Conservation (phyloP, 1,140 invertebrate species). For the Drosophila ironensis region DNA sequence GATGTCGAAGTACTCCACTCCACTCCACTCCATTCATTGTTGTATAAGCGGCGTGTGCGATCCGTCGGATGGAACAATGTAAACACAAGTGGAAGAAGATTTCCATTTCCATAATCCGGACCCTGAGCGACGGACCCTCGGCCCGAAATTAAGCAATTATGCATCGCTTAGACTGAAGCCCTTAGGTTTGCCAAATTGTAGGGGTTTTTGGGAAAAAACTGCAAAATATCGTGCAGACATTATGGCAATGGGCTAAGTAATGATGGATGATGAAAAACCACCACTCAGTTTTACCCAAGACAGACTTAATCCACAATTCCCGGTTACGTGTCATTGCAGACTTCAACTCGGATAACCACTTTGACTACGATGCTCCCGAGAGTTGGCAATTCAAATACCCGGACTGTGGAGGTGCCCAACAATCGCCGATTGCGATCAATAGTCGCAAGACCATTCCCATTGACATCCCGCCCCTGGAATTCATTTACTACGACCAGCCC, state of each 20-base stretch:
- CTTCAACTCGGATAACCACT: slow-evolving; percentile 22
- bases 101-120: slow-evolving; percentile 3
- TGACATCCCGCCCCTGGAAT: slow-evolving; percentile 38
- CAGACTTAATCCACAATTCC: background rate
- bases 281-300: background rate
- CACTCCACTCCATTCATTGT: slow-evolving; percentile 17
- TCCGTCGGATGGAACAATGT: slow-evolving; percentile 38
- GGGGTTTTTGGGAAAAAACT: background rate
- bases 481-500: slow-evolving; percentile 43
- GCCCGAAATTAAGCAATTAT: slow-evolving; percentile 32
- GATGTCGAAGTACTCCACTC: slow-evolving; percentile 52
- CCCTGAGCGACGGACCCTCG: background rate
- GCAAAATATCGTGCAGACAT: slow-evolving; percentile 8
- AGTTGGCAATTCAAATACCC: slow-evolving; percentile 36
- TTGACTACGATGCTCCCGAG: slow-evolving; percentile 43
- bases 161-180: slow-evolving; percentile 14
- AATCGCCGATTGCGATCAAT: slow-evolving; percentile 57
- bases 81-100: slow-evolving; percentile 21
- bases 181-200: background rate
- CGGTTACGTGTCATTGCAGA: slow-evolving; percentile 23
- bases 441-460: slow-evolving; percentile 42
- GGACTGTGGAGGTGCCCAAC: slow-evolving; percentile 37
- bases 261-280: background rate
- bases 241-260: background rate
- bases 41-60: slow-evolving; percentile 29